Evolutionary conservation across 2,888 invertebrate genomes (phyloP).

Genomic region (Melolontha melolontha): DNA sequence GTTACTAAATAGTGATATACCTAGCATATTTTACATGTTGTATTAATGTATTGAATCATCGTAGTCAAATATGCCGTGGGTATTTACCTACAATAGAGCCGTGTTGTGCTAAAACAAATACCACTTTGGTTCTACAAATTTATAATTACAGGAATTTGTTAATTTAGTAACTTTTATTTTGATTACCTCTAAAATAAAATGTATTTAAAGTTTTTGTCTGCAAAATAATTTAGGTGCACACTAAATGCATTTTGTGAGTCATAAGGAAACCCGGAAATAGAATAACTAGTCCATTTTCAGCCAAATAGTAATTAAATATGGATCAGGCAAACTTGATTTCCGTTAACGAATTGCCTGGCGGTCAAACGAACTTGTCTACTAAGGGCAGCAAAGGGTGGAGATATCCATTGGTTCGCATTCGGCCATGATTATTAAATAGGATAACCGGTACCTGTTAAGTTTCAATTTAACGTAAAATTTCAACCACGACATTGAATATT

Average conservation of each 20-base stretch:
- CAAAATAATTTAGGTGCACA: no score
- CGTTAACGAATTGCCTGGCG: conserved; percentile 26
- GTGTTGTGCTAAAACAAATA: no score
- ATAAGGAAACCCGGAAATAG: neutral
- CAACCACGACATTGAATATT: conserved; percentile 50
- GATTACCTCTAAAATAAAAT: no score
- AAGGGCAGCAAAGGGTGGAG: conserved; percentile 3
- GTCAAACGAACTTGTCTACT: conserved; percentile 9
- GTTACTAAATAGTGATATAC: no score
- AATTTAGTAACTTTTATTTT: no score
- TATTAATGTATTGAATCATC: no score
- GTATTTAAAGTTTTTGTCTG: no score
- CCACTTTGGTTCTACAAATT: no score
- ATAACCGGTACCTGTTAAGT: conserved; percentile 46
- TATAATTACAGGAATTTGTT: no score
- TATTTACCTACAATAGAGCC: no score
- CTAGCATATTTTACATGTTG: no score
- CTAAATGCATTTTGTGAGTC: neutral
- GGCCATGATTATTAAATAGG: conserved; percentile 37
- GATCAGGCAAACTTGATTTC: conserved; percentile 27
- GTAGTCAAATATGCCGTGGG: no score
- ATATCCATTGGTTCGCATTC: conserved; percentile 23
- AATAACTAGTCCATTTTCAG: conserved; percentile 17
- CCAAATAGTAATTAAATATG: conserved; percentile 31
- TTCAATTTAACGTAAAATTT: conserved; percentile 51